These are phyloP conservation scores for Noctua comes DNA, from an alignment of 2,888 invertebrate species.

Conservation along the genomic window DNA sequence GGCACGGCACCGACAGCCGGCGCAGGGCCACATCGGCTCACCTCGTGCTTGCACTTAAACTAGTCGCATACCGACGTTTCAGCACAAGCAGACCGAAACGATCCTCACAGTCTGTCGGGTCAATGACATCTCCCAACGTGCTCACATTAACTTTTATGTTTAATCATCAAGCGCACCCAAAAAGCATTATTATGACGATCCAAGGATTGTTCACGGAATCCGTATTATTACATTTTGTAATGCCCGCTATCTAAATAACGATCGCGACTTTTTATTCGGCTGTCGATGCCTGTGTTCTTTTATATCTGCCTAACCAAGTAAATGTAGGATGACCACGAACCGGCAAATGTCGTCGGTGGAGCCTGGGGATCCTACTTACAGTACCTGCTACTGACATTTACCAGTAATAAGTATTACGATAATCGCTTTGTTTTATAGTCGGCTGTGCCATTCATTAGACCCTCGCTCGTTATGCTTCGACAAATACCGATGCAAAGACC, in stretches of 20 bases:
- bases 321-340: constrained; percentile 14
- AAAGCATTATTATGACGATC: constrained; percentile 60
- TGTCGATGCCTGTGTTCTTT: constrained; percentile 14
- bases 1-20: constrained; percentile 60
- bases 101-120: constrained; percentile 77
- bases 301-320: constrained; percentile 11
- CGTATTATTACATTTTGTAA: constrained; percentile 42
- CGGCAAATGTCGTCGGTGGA: constrained; percentile 18
- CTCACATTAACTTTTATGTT: constrained; percentile 71
- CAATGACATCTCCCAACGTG: constrained; percentile 81
- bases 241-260: constrained; percentile 31
- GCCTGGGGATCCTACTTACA: background rate
- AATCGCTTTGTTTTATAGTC: constrained; percentile 53
- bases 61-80: constrained; percentile 84
- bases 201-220: constrained; percentile 61
- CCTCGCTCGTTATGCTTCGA: constrained; percentile 63
- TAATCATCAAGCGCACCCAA: constrained; percentile 71
- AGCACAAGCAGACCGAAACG: constrained; percentile 85
- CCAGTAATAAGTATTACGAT: constrained; percentile 41
- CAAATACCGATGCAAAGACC: constrained; percentile 56
- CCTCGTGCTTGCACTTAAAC: constrained; percentile 78
- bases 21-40: constrained; percentile 67
- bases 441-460: constrained; percentile 60
- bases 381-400: constrained; percentile 7
- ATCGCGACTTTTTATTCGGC: constrained; percentile 41